These are phyloP conservation scores for Trichomalopsis sarcophagae DNA, from an alignment of 1,140 invertebrate species.

Conservation along the genomic window DNA sequence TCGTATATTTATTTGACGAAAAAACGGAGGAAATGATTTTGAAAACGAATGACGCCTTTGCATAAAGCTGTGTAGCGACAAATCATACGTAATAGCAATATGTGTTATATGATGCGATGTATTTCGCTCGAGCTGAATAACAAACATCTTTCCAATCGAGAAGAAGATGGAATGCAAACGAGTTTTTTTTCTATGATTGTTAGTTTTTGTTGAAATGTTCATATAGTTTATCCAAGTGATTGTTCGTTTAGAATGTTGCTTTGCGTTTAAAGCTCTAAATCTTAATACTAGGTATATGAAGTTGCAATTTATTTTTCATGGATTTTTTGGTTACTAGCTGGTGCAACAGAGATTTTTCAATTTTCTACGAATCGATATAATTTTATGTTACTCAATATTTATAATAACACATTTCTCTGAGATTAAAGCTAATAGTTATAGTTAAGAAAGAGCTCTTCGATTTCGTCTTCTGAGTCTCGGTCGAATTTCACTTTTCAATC, in stretches of 20 bases:
- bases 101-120: not conserved
- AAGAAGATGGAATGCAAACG: constrained; percentile 7
- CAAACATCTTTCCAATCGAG: not conserved
- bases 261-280: no score
- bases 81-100: not conserved
- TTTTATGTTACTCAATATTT: no score
- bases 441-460: not conserved
- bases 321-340: no score
- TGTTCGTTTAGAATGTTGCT: not conserved
- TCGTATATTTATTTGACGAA: no score
- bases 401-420: no score
- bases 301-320: no score
- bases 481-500: not conserved
- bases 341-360: no score
- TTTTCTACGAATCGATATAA: no score
- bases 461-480: constrained; percentile 36
- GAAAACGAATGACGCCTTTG: not conserved
- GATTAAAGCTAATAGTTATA: no score
- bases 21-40: no score
- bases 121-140: not conserved
- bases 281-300: no score
- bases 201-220: not conserved
- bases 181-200: constrained; percentile 1
- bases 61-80: no score
- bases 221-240: constrained; percentile 30